Conservation (phyloP, 2,797 vertebrate species). For the Malurus splendens region DNA sequence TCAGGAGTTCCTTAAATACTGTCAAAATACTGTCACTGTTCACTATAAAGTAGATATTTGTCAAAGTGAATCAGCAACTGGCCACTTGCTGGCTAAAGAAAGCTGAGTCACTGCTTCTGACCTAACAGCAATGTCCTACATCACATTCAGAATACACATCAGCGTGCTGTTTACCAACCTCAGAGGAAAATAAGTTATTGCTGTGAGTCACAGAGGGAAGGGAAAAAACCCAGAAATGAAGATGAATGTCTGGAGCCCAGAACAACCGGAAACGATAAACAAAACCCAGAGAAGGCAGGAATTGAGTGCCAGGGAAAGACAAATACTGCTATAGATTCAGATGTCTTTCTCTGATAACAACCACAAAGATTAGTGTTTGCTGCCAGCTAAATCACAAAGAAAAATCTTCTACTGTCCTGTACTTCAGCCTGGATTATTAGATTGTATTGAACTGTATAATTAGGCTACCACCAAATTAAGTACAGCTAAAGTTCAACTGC, state of each 20-base stretch:
- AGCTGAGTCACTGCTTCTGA: constrained; percentile 15
- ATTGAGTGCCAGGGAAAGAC: neutral
- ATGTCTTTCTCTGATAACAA: constrained; percentile 25
- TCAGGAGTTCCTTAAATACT: neutral
- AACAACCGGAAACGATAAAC: constrained; percentile 1
- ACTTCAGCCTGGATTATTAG: neutral
- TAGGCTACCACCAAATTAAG: constrained; percentile 31
- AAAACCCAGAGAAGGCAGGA: neutral
- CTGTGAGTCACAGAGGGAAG: neutral
- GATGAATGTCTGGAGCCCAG: constrained; percentile 1
- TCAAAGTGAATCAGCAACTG: constrained; percentile 30
- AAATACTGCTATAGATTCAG: constrained; percentile 10
- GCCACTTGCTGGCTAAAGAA: neutral
- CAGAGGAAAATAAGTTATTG: constrained; percentile 13
- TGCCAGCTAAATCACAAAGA: constrained; percentile 9
- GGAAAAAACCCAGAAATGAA: neutral
- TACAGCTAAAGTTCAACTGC: neutral
- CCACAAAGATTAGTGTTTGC: constrained; percentile 19
- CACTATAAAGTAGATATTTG: neutral
- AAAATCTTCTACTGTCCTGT: neutral
- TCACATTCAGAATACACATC: neutral
- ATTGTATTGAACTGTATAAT: constrained; percentile 18
- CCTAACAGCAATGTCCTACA: neutral
- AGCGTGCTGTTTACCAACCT: constrained; percentile 15
- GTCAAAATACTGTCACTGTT: neutral